A percentile compares a stretch with the other conserved stretches of the same genome.
Evolutionary conservation across 2,797 vertebrate species (phyloP).

Genomic region (Oceanodroma leucorhoa): DNA sequence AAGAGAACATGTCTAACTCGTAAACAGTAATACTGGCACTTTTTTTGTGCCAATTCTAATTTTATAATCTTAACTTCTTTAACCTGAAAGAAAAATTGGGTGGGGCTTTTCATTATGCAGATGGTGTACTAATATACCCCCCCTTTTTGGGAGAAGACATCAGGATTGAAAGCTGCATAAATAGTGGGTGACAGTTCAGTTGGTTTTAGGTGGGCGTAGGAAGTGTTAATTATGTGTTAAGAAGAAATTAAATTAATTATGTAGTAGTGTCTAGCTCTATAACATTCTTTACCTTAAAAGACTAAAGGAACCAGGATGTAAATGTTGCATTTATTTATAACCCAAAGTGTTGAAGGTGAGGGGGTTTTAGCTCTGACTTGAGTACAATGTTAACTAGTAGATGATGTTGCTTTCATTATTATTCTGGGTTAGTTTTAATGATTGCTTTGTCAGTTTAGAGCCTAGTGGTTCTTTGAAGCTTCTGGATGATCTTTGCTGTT

Average conservation of each 20-base stretch:
- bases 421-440: neutral
- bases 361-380: neutral
- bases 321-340: neutral
- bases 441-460: neutral
- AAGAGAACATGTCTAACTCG: neutral
- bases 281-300: neutral
- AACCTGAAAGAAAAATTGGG: neutral
- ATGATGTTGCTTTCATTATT: neutral
- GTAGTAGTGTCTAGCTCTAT: neutral
- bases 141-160: neutral
- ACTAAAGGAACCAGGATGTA: neutral
- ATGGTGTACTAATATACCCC: neutral
- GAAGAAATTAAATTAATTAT: neutral
- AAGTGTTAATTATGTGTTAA: neutral
- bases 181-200: neutral
- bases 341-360: neutral
- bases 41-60: neutral
- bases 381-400: neutral
- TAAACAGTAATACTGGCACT: neutral
- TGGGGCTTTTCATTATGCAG: neutral
- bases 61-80: neutral
- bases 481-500: neutral
- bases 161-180: neutral
- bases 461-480: neutral
- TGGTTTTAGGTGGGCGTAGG: neutral